phyloP scores from a whole-genome alignment of 1,140 invertebrate genomes.

The Eumeta japonica region DNA sequence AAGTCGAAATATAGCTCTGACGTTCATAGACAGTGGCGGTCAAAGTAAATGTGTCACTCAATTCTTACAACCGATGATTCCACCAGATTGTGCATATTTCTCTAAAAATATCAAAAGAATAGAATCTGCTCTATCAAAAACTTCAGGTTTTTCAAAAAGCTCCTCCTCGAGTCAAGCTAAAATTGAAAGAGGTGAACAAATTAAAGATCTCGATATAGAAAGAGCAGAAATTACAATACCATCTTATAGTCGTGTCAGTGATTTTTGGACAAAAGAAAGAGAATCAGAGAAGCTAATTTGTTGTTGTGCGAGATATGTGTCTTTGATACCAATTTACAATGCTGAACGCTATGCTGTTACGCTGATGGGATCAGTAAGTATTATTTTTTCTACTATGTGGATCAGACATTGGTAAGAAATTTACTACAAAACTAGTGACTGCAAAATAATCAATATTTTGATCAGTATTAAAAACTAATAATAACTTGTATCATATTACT shows the following conservation, averaged over 20 bases:
- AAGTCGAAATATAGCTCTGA: conserved; percentile 30
- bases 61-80: conserved; percentile 33
- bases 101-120: conserved; percentile 29
- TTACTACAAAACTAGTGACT: too few relatives aligned
- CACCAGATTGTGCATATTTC: conserved; percentile 27
- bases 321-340: conserved; percentile 43
- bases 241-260: too few relatives aligned
- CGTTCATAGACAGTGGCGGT: conserved; percentile 37
- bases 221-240: too few relatives aligned
- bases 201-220: conserved; percentile 14
- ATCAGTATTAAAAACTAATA: too few relatives aligned
- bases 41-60: conserved; percentile 38
- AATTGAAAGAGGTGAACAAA: conserved; percentile 27
- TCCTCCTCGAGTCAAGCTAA: conserved; percentile 41
- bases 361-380: conserved; percentile 33
- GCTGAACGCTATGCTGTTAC: conserved; percentile 31
- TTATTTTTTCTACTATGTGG: neutral
- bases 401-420: too few relatives aligned
- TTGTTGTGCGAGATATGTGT: conserved; percentile 31
- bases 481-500: too few relatives aligned
- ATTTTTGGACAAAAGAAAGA: conserved; percentile 17
- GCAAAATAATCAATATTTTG: too few relatives aligned
- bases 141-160: conserved; percentile 32
- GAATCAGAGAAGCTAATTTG: conserved; percentile 21
- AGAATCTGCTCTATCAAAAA: conserved; percentile 35